These are phyloP conservation scores for Iselma pallidipennis DNA, from an alignment of 2,888 invertebrate species.

Conservation along the genomic window DNA sequence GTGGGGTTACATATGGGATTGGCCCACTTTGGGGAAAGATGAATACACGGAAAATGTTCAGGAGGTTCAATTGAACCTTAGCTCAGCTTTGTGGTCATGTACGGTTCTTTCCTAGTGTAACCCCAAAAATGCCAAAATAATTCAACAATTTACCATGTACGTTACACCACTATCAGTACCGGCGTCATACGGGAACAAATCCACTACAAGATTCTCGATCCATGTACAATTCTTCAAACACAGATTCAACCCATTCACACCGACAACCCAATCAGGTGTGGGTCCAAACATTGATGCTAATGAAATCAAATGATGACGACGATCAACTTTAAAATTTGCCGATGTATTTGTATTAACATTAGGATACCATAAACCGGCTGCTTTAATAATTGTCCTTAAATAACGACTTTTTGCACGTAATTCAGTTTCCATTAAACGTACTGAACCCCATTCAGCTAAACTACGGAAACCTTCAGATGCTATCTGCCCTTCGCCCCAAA, in stretches of 20 bases:
- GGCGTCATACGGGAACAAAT: constrained; percentile 93
- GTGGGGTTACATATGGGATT: not conserved
- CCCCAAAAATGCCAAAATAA: too few species aligned
- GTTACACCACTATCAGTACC: constrained; percentile 93
- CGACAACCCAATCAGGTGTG: constrained; percentile 98
- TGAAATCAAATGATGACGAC: constrained; percentile 83
- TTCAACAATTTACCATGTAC: constrained; percentile 71
- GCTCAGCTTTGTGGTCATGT: too few species aligned
- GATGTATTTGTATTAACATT: constrained; percentile 83
- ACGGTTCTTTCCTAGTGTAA: too few species aligned
- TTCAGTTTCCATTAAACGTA: constrained; percentile 86
- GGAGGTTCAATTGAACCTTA: too few species aligned
- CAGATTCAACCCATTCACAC: constrained; percentile 84
- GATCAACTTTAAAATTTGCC: constrained; percentile 81
- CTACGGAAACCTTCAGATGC: constrained; percentile 88
- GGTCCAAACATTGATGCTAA: constrained; percentile 90
- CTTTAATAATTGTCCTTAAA: constrained; percentile 84
- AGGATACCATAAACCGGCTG: constrained; percentile 88
- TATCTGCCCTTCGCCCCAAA: constrained; percentile 88
- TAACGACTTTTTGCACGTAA: constrained; percentile 78
- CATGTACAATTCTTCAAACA: constrained; percentile 90
- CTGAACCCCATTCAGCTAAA: constrained; percentile 87
- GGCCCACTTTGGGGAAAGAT: not conserved
- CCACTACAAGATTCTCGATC: constrained; percentile 80
- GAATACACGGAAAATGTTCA: too few species aligned